Conservation (phyloP, 1,140 invertebrate genomes). For the Micrasema longulum region DNA sequence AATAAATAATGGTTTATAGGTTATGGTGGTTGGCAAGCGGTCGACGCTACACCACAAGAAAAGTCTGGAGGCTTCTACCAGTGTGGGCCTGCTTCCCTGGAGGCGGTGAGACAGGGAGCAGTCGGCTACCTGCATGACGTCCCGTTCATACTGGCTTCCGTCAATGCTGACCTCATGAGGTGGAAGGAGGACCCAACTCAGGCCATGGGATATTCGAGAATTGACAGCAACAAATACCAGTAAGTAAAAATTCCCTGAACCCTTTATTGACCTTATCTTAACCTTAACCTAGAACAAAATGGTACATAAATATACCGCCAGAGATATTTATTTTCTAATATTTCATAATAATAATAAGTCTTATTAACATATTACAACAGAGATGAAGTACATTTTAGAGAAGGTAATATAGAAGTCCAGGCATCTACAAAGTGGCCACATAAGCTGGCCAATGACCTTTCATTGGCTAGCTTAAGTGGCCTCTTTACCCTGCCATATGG, state of each 20-base stretch:
- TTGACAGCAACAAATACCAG: slow-evolving; percentile 79
- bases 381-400: too few species aligned
- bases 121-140: slow-evolving; percentile 78
- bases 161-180: slow-evolving; percentile 72
- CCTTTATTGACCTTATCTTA: too few species aligned
- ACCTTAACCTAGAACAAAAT: too few species aligned
- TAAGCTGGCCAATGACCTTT: too few species aligned
- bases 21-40: slow-evolving; percentile 81
- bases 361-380: too few species aligned
- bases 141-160: slow-evolving; percentile 77
- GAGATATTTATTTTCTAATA: too few species aligned
- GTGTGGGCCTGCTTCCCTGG: slow-evolving; percentile 75
- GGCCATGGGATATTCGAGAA: slow-evolving; percentile 72
- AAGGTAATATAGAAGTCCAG: too few species aligned
- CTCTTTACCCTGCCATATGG: too few species aligned
- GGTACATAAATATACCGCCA: too few species aligned
- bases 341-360: too few species aligned
- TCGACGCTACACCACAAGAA: slow-evolving; percentile 82
- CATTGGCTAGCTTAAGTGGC: too few species aligned
- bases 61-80: slow-evolving; percentile 70
- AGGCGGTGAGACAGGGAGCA: slow-evolving; percentile 79
- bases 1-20: slow-evolving; percentile 58
- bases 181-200: slow-evolving; percentile 71
- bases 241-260: slow-evolving; percentile 67
- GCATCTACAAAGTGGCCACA: too few species aligned